phyloP scores from a whole-genome alignment of 2,113 vertebrate genomes.

The Campylomormyrus tamandua region DNA sequence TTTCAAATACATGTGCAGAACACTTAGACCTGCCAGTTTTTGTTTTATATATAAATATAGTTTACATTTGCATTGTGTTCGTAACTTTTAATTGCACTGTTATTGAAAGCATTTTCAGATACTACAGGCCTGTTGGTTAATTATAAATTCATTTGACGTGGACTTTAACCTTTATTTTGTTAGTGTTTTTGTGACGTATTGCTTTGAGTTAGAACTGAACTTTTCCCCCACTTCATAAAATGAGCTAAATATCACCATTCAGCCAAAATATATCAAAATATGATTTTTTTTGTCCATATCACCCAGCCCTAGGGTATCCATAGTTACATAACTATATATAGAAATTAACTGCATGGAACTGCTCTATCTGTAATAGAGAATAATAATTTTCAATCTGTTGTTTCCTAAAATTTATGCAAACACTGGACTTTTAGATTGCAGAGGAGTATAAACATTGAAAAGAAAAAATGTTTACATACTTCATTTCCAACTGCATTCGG shows the following conservation, averaged over 20 bases:
- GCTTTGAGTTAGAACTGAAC: neutral
- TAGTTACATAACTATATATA: neutral
- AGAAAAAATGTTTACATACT: conserved; percentile 54
- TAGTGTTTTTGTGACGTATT: neutral
- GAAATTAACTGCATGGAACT: neutral
- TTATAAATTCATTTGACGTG: neutral
- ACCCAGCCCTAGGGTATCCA: neutral
- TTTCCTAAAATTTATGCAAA: neutral
- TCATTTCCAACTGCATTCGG: conserved; percentile 90
- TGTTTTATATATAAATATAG: neutral
- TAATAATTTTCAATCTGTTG: neutral
- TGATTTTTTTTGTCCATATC: neutral
- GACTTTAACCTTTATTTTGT: neutral
- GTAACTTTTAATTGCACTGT: neutral
- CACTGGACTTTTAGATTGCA: neutral
- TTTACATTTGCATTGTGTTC: neutral
- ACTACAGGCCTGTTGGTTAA: neutral
- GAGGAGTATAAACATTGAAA: neutral
- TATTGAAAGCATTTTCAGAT: neutral
- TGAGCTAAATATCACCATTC: neutral
- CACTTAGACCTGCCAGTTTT: neutral
- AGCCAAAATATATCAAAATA: neutral
- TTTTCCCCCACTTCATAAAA: neutral
- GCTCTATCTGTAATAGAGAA: neutral
- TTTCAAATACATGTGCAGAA: neutral